These are phyloP conservation scores for Porphyrio hochstetteri DNA, from an alignment of 2,113 vertebrate species.

Conservation along the genomic window DNA sequence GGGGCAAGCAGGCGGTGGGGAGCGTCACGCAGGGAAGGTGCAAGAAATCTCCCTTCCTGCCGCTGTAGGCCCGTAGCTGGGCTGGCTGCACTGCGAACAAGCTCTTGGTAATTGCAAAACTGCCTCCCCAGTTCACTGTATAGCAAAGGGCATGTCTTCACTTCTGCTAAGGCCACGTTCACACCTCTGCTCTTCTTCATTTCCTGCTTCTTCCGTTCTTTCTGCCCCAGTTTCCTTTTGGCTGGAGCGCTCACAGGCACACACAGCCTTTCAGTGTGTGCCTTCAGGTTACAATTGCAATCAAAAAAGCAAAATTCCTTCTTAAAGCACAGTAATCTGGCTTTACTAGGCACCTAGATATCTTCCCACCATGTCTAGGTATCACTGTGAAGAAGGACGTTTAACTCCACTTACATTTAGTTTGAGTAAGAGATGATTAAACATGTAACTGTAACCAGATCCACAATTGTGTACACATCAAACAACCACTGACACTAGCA, in stretches of 20 bases:
- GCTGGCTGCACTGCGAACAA: rapidly evolving
- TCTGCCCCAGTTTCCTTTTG: not conserved
- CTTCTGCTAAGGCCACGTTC: not conserved
- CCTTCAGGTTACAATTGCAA: not conserved
- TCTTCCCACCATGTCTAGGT: not conserved
- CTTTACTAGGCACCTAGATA: not conserved
- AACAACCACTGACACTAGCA: not conserved
- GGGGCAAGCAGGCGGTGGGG: rapidly evolving
- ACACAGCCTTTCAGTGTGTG: not conserved
- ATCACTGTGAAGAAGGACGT: not conserved
- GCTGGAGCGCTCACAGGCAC: not conserved
- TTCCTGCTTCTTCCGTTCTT: not conserved
- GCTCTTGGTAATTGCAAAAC: not conserved
- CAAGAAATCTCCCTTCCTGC: not conserved
- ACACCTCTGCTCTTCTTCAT: not conserved
- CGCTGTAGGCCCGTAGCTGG: not conserved
- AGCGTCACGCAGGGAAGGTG: not conserved
- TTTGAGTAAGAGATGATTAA: not conserved
- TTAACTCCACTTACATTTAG: not conserved
- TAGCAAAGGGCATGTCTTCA: not conserved
- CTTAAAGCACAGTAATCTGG: not conserved
- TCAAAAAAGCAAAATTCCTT: not conserved
- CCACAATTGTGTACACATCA: rapidly evolving
- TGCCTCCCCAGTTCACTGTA: not conserved
- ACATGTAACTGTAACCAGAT: not conserved